Evolutionary conservation across 2,797 vertebrate genomes (phyloP), one percentile per base, ranked within the genome.

Genomic region (Xenentodon cancila): DNA sequence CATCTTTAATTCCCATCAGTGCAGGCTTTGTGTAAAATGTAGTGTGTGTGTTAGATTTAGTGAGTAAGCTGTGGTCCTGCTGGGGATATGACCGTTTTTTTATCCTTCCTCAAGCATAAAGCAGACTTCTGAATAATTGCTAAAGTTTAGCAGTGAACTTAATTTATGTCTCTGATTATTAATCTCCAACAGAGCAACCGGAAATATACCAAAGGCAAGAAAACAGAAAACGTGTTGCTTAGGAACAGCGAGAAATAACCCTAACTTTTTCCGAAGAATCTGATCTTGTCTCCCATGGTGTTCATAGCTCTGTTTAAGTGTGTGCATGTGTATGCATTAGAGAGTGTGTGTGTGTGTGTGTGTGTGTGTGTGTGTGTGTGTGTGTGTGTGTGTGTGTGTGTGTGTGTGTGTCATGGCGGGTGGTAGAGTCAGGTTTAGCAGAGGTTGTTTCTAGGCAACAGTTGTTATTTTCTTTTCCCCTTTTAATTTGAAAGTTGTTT

Each of bases 361-460:
- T 64, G 57, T 59, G 57, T 48, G 51, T 70, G 68, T 71, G 46
- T 49, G 56, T 30, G 61, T 34, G 48, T 40, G 59, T 11, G 57
- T 48, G 51, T 70, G 68, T 71, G 46, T 49, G 56, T 30, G 61
- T 34, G 48, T 40, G 59, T 11, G 25, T 3, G 15, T 22, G 54
- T 44, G 30, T 25, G 37, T 42, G 48, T 61, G 74, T 64, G 57
- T 59, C 17, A 27, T 42, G 52, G 59, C 57, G 47, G 71, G 64
- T 65, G 75, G 67, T 69, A 51, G 74, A 81, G 74, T 86, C 74
- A 81, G 84, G 80, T 88, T 90, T 84, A 89, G 84, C 79, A 80
- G 79, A 82, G 81, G 85, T 89, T 86, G 91, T 92, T 91, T 75
- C 89, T 88, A 90, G 77, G 91, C 89, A 90, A 91, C 86, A 57